These are phyloP conservation scores for Arenaria interpres DNA, from an alignment of 2,113 vertebrate genomes.

Conservation along the genomic window DNA sequence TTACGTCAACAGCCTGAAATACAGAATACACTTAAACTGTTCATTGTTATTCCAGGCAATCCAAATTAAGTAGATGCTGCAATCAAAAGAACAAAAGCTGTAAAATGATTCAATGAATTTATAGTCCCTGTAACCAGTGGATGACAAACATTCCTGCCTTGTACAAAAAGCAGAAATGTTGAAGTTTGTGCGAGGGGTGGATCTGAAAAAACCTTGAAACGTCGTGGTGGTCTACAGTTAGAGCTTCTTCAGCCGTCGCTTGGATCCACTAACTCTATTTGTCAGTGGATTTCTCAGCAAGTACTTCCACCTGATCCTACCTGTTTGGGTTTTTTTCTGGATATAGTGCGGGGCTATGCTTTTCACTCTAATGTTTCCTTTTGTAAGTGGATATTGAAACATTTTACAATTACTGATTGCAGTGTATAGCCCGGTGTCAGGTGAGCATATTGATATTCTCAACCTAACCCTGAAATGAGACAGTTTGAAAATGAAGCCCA, in stretches of 20 bases:
- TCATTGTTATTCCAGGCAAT: constrained; percentile 57
- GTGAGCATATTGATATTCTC: neutral
- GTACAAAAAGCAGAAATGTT: neutral
- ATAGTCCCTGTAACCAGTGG: neutral
- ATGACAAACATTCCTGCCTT: neutral
- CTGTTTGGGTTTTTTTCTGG: neutral
- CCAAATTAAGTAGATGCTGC: constrained; percentile 59
- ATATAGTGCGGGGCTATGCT: neutral
- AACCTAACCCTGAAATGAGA: neutral
- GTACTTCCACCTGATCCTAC: neutral
- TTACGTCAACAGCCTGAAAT: constrained; percentile 11
- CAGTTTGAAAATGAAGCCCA: neutral
- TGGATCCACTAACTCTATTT: neutral
- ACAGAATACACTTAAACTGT: neutral
- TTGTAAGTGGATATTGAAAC: neutral
- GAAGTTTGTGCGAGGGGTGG: neutral
- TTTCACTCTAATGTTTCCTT: neutral
- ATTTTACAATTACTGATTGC: neutral
- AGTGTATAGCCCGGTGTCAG: neutral
- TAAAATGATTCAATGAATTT: constrained; percentile 2
- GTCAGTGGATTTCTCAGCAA: neutral
- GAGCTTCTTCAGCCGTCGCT: neutral
- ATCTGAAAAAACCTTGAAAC: neutral
- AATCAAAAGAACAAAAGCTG: constrained; percentile 54
- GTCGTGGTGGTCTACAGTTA: fast-evolving